These are phyloP conservation scores for Epinephelus coioides DNA, from an alignment of 2,797 vertebrate species.

Conservation along the genomic window DNA sequence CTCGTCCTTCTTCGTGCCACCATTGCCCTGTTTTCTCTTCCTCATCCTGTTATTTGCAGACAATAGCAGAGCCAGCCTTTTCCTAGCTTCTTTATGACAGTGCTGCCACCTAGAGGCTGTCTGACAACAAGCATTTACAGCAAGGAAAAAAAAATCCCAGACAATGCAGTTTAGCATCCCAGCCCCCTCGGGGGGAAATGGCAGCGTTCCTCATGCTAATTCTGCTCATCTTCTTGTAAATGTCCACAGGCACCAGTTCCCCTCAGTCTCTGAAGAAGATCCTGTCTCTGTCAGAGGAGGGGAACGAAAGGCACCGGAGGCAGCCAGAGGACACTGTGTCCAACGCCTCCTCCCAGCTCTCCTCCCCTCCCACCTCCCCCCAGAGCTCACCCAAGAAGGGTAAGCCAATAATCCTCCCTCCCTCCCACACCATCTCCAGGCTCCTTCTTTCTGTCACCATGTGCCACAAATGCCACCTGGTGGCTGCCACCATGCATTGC, in stretches of 20 bases:
- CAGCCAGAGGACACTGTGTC: conserved; percentile 93
- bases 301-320: conserved; percentile 91
- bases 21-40: conserved; percentile 9
- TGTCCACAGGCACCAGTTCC: conserved; percentile 93
- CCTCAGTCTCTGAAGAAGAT: conserved; percentile 99
- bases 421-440: conserved; percentile 8
- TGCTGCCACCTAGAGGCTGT: conserved; percentile 73
- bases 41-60: conserved; percentile 48
- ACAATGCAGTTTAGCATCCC: conserved; percentile 63
- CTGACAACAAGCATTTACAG: conserved; percentile 17
- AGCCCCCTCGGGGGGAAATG: conserved; percentile 22
- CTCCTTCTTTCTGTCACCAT: conserved; percentile 3
- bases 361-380: conserved; percentile 96
- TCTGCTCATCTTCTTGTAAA: conserved; percentile 60
- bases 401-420: conserved; percentile 76
- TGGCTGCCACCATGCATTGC: conserved; percentile 49
- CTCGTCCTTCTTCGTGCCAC: background rate
- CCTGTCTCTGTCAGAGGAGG: conserved; percentile 97
- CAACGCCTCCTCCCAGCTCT: conserved; percentile 94
- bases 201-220: conserved; percentile 59
- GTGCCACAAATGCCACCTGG: conserved; percentile 61
- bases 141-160: conserved; percentile 35
- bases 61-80: conserved; percentile 39
- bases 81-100: conserved; percentile 6
- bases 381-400: conserved; percentile 99